phyloP scores from a whole-genome alignment of 23 tunicate genomes.

The Halocynthia roretzi region DNA sequence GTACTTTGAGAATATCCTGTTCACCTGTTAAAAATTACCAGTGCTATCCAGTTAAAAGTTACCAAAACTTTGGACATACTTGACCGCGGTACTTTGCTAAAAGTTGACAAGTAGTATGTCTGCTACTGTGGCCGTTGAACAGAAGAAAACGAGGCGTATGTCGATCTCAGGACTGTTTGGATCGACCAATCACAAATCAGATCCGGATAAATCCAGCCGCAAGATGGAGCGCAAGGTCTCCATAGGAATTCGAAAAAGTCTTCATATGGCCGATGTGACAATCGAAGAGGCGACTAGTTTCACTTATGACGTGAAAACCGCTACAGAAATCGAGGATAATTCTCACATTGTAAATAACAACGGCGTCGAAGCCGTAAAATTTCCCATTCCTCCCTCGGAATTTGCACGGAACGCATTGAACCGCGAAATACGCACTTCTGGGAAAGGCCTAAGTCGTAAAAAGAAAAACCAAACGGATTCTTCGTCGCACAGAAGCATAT shows the following conservation, averaged over 20 bases:
- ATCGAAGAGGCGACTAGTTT: slow-evolving; percentile 19
- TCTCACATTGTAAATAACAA: slow-evolving; percentile 11
- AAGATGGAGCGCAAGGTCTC: slow-evolving; percentile 23
- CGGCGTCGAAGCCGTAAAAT: slow-evolving; percentile 1
- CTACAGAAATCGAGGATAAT: background rate
- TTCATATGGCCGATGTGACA: slow-evolving; percentile 9
- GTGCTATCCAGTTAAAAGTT: too few relatives aligned
- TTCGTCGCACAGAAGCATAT: background rate
- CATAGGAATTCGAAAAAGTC: slow-evolving; percentile 5
- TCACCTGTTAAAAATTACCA: too few relatives aligned
- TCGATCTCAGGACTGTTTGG: slow-evolving; percentile 23
- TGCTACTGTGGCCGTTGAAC: slow-evolving; percentile 16
- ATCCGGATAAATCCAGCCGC: too few relatives aligned
- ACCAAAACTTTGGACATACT: slow-evolving; percentile 5
- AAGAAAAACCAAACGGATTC: slow-evolving; percentile 7
- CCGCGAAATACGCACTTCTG: background rate
- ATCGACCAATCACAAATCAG: background rate
- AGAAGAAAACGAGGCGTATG: slow-evolving; percentile 16
- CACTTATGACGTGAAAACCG: background rate
- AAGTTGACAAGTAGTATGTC: slow-evolving; percentile 4
- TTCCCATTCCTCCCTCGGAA: background rate
- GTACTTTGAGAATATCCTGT: too few relatives aligned
- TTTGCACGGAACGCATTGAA: slow-evolving; percentile 11
- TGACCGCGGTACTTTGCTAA: background rate
- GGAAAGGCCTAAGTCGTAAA: background rate